These are phyloP conservation scores for Gymnothorax javanicus DNA, from an alignment of 2,797 vertebrate species.

Conservation along the genomic window DNA sequence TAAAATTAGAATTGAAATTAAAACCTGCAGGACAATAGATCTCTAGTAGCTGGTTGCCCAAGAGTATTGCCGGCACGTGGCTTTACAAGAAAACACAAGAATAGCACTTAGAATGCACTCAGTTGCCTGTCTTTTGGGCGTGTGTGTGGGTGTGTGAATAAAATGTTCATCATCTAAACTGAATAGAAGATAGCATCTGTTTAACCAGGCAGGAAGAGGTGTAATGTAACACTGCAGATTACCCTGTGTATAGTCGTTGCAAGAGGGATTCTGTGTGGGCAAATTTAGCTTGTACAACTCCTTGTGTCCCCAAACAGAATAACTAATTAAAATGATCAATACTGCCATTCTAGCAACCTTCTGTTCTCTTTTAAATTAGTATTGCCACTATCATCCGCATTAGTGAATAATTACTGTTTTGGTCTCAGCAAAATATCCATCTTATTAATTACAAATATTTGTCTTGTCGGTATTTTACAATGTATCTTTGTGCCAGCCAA, in stretches of 20 bases:
- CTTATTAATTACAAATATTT: slow-evolving; percentile 6
- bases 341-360: not conserved
- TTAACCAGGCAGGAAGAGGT: not conserved
- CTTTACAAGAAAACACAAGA: too few species aligned
- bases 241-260: not conserved
- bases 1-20: too few species aligned
- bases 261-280: not conserved
- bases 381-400: not conserved
- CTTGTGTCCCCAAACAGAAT: not conserved
- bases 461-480: not conserved
- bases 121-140: not conserved
- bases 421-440: not conserved
- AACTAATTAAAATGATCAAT: slow-evolving; percentile 4
- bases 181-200: not conserved
- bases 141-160: not conserved
- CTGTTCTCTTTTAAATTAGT: not conserved
- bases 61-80: too few species aligned
- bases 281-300: not conserved
- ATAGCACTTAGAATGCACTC: too few species aligned
- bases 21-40: too few species aligned
- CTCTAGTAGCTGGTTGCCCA: too few species aligned
- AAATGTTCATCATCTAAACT: not conserved
- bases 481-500: not conserved
- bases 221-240: not conserved
- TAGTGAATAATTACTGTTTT: not conserved